These are phyloP conservation scores for Mythimna loreyi DNA, from an alignment of 2,888 invertebrate species.

Conservation along the genomic window DNA sequence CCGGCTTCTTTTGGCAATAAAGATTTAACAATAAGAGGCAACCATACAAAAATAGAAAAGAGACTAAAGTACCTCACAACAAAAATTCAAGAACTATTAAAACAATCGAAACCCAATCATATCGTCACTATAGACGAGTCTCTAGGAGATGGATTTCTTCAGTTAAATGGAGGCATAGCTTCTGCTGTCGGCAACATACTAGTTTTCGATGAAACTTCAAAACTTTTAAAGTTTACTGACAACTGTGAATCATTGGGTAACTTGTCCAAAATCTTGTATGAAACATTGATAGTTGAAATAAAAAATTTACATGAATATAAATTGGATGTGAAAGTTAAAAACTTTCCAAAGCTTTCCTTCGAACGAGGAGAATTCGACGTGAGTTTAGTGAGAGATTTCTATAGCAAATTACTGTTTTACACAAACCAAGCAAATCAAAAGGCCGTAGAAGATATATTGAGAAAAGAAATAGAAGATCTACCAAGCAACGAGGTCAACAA, in stretches of 20 bases:
- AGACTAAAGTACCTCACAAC: conserved; percentile 25
- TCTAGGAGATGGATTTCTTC: conserved; percentile 24
- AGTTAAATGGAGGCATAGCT: conserved; percentile 34
- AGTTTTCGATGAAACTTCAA: neutral
- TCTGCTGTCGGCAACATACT: conserved; percentile 49
- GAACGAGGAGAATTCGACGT: conserved; percentile 15
- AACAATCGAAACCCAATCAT: conserved; percentile 6
- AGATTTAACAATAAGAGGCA: conserved; percentile 41
- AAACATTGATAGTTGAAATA: conserved; percentile 1
- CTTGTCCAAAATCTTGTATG: conserved; percentile 16
- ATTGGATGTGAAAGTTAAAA: conserved; percentile 20
- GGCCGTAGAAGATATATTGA: conserved; percentile 28
- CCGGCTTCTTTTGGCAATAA: conserved; percentile 50
- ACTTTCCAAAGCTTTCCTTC: conserved; percentile 39
- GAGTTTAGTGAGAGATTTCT: conserved; percentile 24
- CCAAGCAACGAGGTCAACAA: conserved; percentile 3
- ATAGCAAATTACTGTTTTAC: conserved; percentile 43
- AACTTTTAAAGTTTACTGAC: conserved; percentile 27
- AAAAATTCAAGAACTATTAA: conserved; percentile 4
- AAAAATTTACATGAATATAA: conserved; percentile 22
- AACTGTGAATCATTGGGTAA: conserved; percentile 6
- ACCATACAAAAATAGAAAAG: conserved; percentile 17
- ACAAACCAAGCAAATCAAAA: conserved; percentile 41
- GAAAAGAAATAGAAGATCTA: conserved; percentile 23
- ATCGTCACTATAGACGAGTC: conserved; percentile 32